Conservation (phyloP, 2,888 invertebrate genomes). For the Oligia strigilis region DNA sequence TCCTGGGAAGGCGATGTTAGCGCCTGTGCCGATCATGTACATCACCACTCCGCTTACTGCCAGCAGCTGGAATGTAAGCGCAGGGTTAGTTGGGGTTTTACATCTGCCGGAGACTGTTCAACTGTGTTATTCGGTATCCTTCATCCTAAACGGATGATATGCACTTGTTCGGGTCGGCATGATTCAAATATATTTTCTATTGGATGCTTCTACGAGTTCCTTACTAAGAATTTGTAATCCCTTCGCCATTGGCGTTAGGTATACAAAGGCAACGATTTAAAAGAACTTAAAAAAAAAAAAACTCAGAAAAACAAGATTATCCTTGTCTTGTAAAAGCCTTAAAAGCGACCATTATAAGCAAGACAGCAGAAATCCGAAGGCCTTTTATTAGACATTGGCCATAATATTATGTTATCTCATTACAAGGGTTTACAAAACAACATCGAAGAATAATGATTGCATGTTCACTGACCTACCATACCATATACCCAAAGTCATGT, state of each 20-base stretch:
- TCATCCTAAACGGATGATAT: background rate
- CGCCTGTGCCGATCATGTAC: constrained; percentile 88
- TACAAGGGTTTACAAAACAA: background rate
- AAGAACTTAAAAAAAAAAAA: background rate
- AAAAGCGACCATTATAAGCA: background rate
- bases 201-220: too few species aligned
- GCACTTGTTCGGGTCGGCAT: background rate
- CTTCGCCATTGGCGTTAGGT: background rate
- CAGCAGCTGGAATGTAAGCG: constrained; percentile 76
- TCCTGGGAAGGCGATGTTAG: constrained; percentile 87
- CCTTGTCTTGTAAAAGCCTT: background rate
- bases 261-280: background rate
- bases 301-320: background rate
- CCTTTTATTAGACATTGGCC: background rate
- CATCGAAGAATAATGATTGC: background rate
- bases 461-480: background rate
- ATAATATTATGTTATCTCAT: background rate
- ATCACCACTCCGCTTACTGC: constrained; percentile 85
- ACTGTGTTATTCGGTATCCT: background rate
- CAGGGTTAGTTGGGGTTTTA: background rate
- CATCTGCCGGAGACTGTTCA: background rate
- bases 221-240: background rate
- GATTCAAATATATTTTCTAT: background rate
- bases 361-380: background rate
- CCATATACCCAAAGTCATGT: constrained; percentile 10